Evolutionary conservation across 64 coral and sea anemone genomes (phyloP).

Genomic region (Trachythela sp.): DNA sequence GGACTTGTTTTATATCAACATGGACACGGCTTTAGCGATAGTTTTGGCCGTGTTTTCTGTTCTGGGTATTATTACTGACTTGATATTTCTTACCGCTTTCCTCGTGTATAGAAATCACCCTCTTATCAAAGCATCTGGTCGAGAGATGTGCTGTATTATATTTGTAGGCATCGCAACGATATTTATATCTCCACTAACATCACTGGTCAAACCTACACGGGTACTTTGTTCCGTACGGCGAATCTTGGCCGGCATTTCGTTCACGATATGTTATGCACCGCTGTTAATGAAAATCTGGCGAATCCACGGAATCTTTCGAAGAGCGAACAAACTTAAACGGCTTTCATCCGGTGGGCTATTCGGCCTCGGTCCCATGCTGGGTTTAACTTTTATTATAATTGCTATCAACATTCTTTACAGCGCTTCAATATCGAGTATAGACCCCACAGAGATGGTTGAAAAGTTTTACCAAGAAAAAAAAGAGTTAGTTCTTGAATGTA

Average conservation of each 20-base stretch:
- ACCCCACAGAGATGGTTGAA: slow-evolving; percentile 44
- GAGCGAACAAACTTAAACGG: slow-evolving; percentile 43
- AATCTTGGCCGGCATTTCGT: slow-evolving; percentile 54
- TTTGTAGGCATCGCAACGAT: slow-evolving; percentile 54
- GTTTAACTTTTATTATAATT: slow-evolving; percentile 54
- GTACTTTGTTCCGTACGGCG: slow-evolving; percentile 55
- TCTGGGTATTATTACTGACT: slow-evolving; percentile 36
- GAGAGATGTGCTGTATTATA: slow-evolving; percentile 65
- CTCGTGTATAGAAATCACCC: slow-evolving; percentile 51
- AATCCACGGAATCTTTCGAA: slow-evolving; percentile 79
- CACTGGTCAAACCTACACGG: slow-evolving; percentile 54
- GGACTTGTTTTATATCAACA: slow-evolving; percentile 42
- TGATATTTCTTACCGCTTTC: slow-evolving; percentile 49
- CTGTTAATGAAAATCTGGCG: slow-evolving; percentile 84
- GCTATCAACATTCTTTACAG: slow-evolving; percentile 62
- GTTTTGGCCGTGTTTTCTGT: slow-evolving; percentile 27
- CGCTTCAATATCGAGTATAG: slow-evolving; percentile 51
- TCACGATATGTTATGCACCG: slow-evolving; percentile 71
- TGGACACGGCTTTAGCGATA: slow-evolving; percentile 25
- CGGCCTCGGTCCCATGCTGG: slow-evolving; percentile 59
- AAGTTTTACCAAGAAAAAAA: slow-evolving; percentile 24
- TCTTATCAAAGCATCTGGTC: slow-evolving; percentile 77
- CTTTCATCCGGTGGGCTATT: slow-evolving; percentile 46
- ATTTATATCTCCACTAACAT: slow-evolving; percentile 51
- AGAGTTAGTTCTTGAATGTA: slow-evolving; percentile 49